Evolutionary conservation across 2,797 vertebrate species (phyloP).

Genomic region (Ceyx erithaca): DNA sequence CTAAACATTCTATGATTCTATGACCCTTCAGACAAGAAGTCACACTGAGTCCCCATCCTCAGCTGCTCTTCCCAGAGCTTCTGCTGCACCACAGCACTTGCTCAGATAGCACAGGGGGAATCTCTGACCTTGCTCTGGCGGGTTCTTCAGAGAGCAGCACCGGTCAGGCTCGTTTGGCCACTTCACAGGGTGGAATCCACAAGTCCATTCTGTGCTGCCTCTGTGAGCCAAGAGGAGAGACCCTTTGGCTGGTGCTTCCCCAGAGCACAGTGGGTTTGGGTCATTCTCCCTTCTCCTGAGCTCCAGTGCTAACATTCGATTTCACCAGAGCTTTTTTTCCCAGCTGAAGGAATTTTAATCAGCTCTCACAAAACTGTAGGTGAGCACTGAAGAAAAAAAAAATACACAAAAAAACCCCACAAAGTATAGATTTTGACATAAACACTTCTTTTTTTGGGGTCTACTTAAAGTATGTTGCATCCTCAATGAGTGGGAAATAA

Average conservation of each 20-base stretch:
- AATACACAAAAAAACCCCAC: background rate
- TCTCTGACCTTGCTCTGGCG: background rate
- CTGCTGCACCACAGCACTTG: background rate
- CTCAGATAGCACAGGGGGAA: background rate
- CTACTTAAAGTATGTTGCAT: background rate
- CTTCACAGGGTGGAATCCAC: background rate
- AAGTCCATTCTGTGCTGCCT: background rate
- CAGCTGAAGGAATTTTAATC: background rate
- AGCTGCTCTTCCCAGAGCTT: background rate
- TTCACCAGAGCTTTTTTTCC: background rate
- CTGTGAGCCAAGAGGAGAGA: background rate
- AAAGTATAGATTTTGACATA: background rate
- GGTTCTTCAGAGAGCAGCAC: background rate
- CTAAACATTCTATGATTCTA: too few species aligned
- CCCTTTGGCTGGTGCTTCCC: background rate
- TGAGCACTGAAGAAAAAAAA: background rate
- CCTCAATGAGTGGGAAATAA: background rate
- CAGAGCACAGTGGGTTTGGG: background rate
- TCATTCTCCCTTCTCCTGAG: background rate
- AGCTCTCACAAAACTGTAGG: background rate
- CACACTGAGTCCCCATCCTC: rapidly evolving
- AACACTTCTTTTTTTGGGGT: background rate
- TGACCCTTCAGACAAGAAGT: rapidly evolving
- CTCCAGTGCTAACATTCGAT: background rate
- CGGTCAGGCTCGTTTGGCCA: conserved; percentile 35